phyloP scores from a whole-genome alignment of 2,797 vertebrate genomes.

The Coregonus ussuriensis region DNA sequence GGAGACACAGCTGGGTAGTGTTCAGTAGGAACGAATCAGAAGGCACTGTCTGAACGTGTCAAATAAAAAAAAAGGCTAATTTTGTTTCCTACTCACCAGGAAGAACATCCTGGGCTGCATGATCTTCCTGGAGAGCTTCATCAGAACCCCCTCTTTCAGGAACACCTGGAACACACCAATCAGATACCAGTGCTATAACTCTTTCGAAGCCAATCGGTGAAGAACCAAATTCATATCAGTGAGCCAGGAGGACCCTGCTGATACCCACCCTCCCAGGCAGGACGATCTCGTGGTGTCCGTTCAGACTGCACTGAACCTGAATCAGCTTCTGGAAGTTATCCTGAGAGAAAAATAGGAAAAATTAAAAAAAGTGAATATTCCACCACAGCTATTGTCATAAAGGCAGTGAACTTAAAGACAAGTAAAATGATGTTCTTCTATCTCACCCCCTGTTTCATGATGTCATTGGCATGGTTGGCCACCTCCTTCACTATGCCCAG shows the following conservation, averaged over 20 bases:
- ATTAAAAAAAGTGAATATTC: too few relatives aligned
- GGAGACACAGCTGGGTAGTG: background rate
- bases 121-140: constrained; percentile 93
- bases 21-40: background rate
- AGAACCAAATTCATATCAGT: background rate
- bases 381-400: too few relatives aligned
- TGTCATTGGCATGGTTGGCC: constrained; percentile 96
- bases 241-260: background rate
- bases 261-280: constrained; percentile 90
- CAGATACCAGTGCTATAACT: background rate
- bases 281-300: constrained; percentile 90
- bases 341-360: constrained; percentile 59
- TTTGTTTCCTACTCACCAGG: constrained; percentile 77
- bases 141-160: constrained; percentile 92
- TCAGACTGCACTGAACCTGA: constrained; percentile 91
- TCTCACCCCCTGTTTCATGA: constrained; percentile 96
- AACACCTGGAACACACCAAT: constrained; percentile 78
- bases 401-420: too few relatives aligned
- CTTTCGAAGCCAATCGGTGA: background rate
- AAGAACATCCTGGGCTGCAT: constrained; percentile 98
- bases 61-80: background rate
- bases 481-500: constrained; percentile 92
- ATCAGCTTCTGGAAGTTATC: constrained; percentile 97
- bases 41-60: too few relatives aligned
- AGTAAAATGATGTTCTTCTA: background rate